A percentile compares a stretch with the other conserved stretches of the same genome.
Evolutionary conservation across 2,113 vertebrate genomes (phyloP).

Genomic region (Mungos mungo): DNA sequence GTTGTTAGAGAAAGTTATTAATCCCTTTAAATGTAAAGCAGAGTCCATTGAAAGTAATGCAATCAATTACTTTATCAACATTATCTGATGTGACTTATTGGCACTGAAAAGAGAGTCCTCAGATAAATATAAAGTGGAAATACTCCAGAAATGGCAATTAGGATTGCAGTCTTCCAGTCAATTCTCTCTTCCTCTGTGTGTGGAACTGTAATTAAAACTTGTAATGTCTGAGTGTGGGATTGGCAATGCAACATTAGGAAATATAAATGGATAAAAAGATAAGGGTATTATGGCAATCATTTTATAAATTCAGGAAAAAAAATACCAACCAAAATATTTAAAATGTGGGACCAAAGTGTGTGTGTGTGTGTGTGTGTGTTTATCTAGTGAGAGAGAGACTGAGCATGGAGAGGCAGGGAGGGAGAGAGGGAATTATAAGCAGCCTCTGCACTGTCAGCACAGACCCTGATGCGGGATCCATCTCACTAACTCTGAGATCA

Average conservation of each 20-base stretch:
- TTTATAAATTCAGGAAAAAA: not conserved
- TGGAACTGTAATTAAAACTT: not conserved
- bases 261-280: not conserved
- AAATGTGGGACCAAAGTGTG: not conserved
- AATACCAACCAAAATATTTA: not conserved
- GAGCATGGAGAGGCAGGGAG: no score
- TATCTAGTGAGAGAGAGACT: no score
- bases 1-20: not conserved
- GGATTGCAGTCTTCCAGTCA: not conserved
- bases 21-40: not conserved
- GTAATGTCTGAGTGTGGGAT: not conserved
- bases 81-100: not conserved
- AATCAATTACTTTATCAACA: not conserved
- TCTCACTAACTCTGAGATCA: no score
- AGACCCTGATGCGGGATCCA: no score
- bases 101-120: not conserved
- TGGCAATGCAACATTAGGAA: not conserved
- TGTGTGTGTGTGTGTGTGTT: no score
- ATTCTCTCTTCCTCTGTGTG: not conserved
- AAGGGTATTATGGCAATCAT: not conserved
- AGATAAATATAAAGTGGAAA: not conserved
- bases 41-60: not conserved
- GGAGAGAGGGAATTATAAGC: no score
- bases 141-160: not conserved
- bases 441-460: no score